Evolutionary conservation across 2,797 vertebrate genomes (phyloP).

Genomic region (Acanthurus tractus): DNA sequence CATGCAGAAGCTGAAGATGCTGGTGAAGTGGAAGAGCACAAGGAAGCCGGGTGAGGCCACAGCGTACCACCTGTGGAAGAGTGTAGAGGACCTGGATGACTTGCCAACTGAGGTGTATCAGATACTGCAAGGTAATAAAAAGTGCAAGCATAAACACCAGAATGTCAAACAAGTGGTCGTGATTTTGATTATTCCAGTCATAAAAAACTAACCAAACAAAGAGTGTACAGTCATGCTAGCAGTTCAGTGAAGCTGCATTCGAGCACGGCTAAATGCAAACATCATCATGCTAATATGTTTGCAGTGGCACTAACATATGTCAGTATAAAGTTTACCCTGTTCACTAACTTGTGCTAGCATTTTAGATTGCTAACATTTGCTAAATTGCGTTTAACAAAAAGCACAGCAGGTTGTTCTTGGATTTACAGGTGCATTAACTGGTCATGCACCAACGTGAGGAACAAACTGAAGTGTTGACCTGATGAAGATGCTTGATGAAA

Average conservation of each 20-base stretch:
- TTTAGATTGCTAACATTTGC: neutral
- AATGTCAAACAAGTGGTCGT: too few species aligned
- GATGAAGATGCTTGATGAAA: neutral
- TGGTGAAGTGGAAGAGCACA: slow-evolving; percentile 85
- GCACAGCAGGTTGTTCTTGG: neutral
- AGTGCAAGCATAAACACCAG: neutral
- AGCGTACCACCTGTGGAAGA: slow-evolving; percentile 61
- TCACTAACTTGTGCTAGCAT: neutral
- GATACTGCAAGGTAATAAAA: slow-evolving; percentile 80
- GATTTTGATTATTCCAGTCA: too few species aligned
- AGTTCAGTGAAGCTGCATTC: neutral
- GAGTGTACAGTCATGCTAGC: neutral
- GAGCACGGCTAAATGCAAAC: neutral
- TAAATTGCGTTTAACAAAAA: neutral
- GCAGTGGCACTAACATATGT: neutral
- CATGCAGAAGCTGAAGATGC: slow-evolving; percentile 86
- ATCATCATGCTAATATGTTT: neutral
- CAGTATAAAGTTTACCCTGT: neutral
- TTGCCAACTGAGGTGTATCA: slow-evolving; percentile 81
- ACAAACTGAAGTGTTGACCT: neutral
- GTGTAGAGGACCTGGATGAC: slow-evolving; percentile 73
- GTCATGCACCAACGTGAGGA: neutral
- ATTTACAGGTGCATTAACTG: neutral
- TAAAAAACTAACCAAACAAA: neutral
- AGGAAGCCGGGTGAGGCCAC: slow-evolving; percentile 75